Conservation (phyloP, 2,888 invertebrate genomes). For the Sarcophaga variegata region DNA sequence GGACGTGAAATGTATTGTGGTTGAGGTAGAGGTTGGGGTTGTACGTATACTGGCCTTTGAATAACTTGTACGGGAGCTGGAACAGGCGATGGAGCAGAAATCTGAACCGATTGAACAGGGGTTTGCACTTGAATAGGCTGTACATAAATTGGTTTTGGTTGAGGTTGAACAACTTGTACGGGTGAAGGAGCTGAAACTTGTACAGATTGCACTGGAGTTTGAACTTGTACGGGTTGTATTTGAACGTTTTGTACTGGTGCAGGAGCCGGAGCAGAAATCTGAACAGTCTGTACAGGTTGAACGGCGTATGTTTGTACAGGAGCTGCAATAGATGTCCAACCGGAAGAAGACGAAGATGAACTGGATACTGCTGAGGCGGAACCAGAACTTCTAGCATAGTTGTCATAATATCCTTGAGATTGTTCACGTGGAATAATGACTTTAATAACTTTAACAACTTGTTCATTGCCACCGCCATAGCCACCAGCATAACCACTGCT, state of each 20-base stretch:
- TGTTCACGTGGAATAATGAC: slow-evolving; percentile 68
- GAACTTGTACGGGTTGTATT: slow-evolving; percentile 52
- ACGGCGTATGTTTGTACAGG: slow-evolving; percentile 46
- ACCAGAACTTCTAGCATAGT: slow-evolving; percentile 38
- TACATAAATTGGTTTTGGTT: slow-evolving; percentile 14
- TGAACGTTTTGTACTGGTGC: slow-evolving; percentile 19
- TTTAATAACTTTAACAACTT: slow-evolving; percentile 68
- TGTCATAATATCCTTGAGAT: slow-evolving; percentile 44
- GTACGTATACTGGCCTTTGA: slow-evolving; percentile 49
- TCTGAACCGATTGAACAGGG: background rate
- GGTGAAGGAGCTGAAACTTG: slow-evolving; percentile 35
- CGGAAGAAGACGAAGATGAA: slow-evolving; percentile 60
- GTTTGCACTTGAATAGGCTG: background rate
- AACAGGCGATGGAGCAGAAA: background rate
- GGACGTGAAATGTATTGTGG: slow-evolving; percentile 73
- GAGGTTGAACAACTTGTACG: slow-evolving; percentile 36
- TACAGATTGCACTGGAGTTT: slow-evolving; percentile 11
- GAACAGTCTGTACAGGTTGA: slow-evolving; percentile 30
- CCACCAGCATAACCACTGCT: slow-evolving; percentile 28
- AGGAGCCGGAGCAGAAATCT: slow-evolving; percentile 32
- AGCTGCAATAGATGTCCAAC: slow-evolving; percentile 47
- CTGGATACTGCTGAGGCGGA: slow-evolving; percentile 45
- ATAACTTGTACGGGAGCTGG: background rate
- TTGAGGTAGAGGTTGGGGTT: slow-evolving; percentile 60
- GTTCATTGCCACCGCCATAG: slow-evolving; percentile 52